Evolutionary conservation across 2,888 invertebrate species (phyloP).

Genomic region (Xanthorhoe spadicearia): DNA sequence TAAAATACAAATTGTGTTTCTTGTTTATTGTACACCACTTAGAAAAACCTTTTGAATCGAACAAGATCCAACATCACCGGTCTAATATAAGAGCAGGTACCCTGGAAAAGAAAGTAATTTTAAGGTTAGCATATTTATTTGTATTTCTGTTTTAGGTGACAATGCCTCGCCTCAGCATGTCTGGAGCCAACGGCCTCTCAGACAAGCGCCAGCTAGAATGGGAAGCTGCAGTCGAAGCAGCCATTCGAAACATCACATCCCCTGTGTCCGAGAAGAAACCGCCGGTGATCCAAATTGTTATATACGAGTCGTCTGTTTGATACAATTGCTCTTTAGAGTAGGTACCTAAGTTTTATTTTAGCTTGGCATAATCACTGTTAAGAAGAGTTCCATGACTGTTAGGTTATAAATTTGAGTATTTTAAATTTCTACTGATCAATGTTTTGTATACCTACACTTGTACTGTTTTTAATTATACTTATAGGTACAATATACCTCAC

Average conservation of each 20-base stretch:
- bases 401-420: not conserved
- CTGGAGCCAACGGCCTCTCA: constrained; percentile 72
- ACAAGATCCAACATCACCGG: too few relatives aligned
- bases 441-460: not conserved
- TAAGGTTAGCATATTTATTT: not conserved
- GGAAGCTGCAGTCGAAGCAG: constrained; percentile 92
- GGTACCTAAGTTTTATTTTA: constrained; percentile 13
- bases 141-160: constrained; percentile 84
- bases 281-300: constrained; percentile 92
- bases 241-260: constrained; percentile 88
- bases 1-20: too few relatives aligned
- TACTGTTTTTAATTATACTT: too few relatives aligned
- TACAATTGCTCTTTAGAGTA: constrained; percentile 21
- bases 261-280: constrained; percentile 84
- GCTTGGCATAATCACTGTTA: constrained; percentile 16
- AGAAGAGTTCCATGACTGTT: not conserved
- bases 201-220: constrained; percentile 86
- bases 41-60: too few relatives aligned
- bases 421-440: not conserved
- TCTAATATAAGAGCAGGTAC: too few relatives aligned
- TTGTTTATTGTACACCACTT: too few relatives aligned
- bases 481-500: too few relatives aligned
- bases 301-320: constrained; percentile 95
- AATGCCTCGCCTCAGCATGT: constrained; percentile 87
- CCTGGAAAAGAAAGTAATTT: too few relatives aligned